These are phyloP conservation scores for Pachypeltis micranthus DNA, from an alignment of 1,140 invertebrate species.

Conservation along the genomic window DNA sequence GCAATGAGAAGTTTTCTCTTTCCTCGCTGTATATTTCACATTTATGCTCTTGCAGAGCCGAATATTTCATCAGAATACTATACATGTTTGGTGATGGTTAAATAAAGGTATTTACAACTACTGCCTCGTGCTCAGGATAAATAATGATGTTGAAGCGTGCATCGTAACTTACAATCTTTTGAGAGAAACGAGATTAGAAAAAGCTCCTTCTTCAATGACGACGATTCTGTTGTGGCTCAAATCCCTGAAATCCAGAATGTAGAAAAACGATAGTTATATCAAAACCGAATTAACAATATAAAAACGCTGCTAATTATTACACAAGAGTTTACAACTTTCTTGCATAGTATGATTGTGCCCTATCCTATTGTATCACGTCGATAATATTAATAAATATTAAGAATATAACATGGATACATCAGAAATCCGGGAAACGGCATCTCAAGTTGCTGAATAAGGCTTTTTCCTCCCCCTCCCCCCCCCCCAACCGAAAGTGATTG, in stretches of 20 bases:
- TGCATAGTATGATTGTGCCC: neutral
- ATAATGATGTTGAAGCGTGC: neutral
- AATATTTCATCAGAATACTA: neutral
- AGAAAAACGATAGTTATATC: neutral
- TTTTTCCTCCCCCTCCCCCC: too few species aligned
- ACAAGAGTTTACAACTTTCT: neutral
- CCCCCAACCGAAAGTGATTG: too few species aligned
- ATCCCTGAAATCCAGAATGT: slow-evolving; percentile 22
- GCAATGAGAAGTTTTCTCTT: neutral
- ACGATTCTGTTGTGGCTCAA: slow-evolving; percentile 25
- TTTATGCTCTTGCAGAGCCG: too few species aligned
- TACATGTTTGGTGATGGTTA: neutral
- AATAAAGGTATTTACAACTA: neutral
- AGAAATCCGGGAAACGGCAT: too few species aligned
- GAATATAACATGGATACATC: too few species aligned
- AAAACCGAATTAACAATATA: neutral
- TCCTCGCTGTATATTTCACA: too few species aligned
- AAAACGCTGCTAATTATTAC: neutral
- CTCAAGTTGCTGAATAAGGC: too few species aligned
- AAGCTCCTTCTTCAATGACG: slow-evolving; percentile 26
- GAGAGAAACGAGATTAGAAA: slow-evolving; percentile 19
- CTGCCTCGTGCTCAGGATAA: neutral
- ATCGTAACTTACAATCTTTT: slow-evolving; percentile 24
- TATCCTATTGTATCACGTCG: neutral
- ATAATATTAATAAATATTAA: too few species aligned